These are phyloP conservation scores for Pandemis cinnamomeana DNA, from an alignment of 2,888 invertebrate genomes.

Conservation along the genomic window DNA sequence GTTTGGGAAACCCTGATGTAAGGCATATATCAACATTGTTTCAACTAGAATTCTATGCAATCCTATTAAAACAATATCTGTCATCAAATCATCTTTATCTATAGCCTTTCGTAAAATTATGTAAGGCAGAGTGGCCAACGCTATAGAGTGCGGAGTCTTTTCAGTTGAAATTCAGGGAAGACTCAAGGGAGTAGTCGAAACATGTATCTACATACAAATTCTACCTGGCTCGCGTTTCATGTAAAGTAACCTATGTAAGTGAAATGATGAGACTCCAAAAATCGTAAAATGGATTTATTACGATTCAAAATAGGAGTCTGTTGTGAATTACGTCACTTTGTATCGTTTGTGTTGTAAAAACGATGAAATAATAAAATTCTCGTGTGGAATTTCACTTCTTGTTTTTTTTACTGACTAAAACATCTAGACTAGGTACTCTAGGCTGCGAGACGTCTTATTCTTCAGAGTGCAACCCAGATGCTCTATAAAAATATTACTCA, in stretches of 20 bases:
- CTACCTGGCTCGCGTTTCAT: not conserved
- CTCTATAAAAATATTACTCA: no score
- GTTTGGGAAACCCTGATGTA: no score
- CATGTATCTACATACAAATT: no score
- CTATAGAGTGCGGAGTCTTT: not conserved
- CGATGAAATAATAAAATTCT: slow-evolving; percentile 13
- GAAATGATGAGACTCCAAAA: not conserved
- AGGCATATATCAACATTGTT: no score
- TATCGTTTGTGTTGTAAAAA: not conserved
- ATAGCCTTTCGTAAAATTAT: not conserved
- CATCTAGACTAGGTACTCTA: no score
- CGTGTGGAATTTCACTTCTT: not conserved
- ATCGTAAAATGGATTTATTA: not conserved
- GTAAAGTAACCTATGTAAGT: not conserved
- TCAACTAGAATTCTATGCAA: no score
- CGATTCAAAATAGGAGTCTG: slow-evolving; percentile 2
- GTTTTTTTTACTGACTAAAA: not conserved
- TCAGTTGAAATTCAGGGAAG: not conserved
- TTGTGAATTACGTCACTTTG: not conserved
- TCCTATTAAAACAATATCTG: not conserved
- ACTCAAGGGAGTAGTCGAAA: not conserved
- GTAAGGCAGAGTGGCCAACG: no score
- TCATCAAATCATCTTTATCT: not conserved
- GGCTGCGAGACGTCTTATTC: no score
- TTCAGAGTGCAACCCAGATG: no score